Evolutionary conservation across 2,888 invertebrate species (phyloP), one percentile per base, ranked within the genome.

Genomic region (Hedychridium roseum): DNA sequence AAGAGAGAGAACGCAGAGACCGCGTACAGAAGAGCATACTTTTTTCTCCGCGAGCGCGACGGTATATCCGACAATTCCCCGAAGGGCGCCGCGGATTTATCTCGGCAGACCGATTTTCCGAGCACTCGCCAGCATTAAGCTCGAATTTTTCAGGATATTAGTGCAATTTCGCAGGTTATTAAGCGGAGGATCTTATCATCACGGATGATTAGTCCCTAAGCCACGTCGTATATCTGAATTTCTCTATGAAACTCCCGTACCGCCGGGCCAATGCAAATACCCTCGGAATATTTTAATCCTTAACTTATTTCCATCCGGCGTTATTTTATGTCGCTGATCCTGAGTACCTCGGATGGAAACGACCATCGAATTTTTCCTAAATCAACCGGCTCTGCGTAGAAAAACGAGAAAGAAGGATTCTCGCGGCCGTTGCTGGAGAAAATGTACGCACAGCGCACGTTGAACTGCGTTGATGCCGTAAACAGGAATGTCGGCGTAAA

Each of bases 71-170:
- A n/a, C 26, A 52, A 56, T 49, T n/a, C 49, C 43, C 39, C 23
- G 28, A 43, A 47, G 46, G 35, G 18, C 26, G 32, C 9, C 23
- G 37, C 12, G 28, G 28, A 52, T 60, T 60, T 50, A 57, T 60
- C 51, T 54, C 43, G 9, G 16, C n/a, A 26, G 35, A 36, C 34
- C 37, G 52, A 57, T 57, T 58, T 50, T 49, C n/a, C 43, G 35
- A 20, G 40, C 43, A 50, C 52, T 58, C 30, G n/a, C 20, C 32
- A 9, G 28, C 20, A 36, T 52, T 39, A 42, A 35, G 47, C 42
- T 21, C 7, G 35, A 60, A 52, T 53, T 53, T 53, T 57, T 53
- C 49, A n/a, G n/a, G n/a, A n/a, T n/a, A n/a, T n/a, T n/a, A n/a
- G n/a, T n/a, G 35, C 36, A 45, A 37, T 48, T 57, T 46, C 21